Evolutionary conservation across 2,888 invertebrate genomes (phyloP), one percentile per base, ranked within the genome.

Genomic region (Pseudococcus longispinus): DNA sequence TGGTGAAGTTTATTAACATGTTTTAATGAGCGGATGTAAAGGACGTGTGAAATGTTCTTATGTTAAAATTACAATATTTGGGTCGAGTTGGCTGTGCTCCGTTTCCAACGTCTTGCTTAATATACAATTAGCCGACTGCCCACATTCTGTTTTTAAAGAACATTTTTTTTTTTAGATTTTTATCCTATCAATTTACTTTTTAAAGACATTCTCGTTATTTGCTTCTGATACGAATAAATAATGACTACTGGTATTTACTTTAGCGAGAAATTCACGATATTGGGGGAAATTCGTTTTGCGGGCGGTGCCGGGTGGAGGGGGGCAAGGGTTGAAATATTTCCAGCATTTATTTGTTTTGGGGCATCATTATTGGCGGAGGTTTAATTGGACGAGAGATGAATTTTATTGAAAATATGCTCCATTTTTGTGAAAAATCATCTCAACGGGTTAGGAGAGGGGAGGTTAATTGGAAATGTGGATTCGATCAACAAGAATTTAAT

Each of bases 91-190:
- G 74, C 85, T 85, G 8, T 74, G 74, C 74, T 85, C 46, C 85
- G 74, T 85, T 85, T 85, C 70, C 70, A 44, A 60, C 86, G 77
- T 32, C 80, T 77, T 74, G 51, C 51, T 70, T 74, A 85, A 23
- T 70, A 86, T 55, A 86, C 51, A 86, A 86, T 86, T 86, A 86
- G 86, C 80, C 77, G 86, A 80, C 86, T 77, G 80, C 86, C 86
- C 86, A 86, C 86, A 86, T 86, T 80, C 80, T 80, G 51, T 77
- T 86, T 86, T 80, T 77, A 74, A 74, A 51, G 70, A 85, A 70
- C 77, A 37, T 84, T 65, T 86, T 86, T 86, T 80, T 86, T 86
- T 86, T 86, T 86, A 86, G 77, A 86, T 86, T 86, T 86, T 86
- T 86, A 80, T 86, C 44, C 86, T 77, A 86, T 86, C 86, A 80